A percentile compares a stretch with the other conserved stretches of the same genome.
Conservation (phyloP, 2,797 vertebrate species). For the Cheirogaleus major region DNA sequence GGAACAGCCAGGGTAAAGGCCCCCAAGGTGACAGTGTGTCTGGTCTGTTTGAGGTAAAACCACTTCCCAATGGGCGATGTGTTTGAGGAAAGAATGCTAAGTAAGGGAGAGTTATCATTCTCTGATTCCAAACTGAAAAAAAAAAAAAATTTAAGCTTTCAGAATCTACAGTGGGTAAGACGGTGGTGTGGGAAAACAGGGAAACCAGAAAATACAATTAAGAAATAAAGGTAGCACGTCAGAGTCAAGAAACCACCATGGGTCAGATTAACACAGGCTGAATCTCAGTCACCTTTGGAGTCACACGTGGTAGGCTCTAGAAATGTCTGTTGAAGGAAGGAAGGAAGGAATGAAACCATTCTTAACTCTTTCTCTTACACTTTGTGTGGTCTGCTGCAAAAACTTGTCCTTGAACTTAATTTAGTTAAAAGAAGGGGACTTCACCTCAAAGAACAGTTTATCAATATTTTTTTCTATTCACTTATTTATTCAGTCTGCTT, state of each 20-base stretch:
- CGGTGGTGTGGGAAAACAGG: neutral
- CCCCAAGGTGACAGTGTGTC: neutral
- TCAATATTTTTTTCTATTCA: neutral
- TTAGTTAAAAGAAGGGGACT: slow-evolving; percentile 12
- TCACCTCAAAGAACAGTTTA: neutral
- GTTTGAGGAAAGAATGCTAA: neutral
- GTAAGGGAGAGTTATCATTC: neutral
- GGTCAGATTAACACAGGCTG: neutral
- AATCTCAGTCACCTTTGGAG: neutral
- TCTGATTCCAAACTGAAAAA: neutral
- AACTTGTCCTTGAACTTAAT: neutral
- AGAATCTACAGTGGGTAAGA: neutral
- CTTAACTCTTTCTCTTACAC: neutral
- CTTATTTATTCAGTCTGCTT: neutral
- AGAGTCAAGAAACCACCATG: neutral
- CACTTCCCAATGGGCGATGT: neutral
- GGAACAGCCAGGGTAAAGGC: neutral
- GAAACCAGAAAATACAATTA: neutral
- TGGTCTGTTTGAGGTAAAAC: neutral
- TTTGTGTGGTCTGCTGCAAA: neutral
- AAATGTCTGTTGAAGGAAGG: neutral
- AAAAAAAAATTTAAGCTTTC: neutral
- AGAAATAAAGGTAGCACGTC: neutral
- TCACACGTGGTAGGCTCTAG: neutral
- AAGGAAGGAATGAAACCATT: neutral